phyloP scores from a whole-genome alignment of 2,888 invertebrate species.

The Dynastes grantii region DNA sequence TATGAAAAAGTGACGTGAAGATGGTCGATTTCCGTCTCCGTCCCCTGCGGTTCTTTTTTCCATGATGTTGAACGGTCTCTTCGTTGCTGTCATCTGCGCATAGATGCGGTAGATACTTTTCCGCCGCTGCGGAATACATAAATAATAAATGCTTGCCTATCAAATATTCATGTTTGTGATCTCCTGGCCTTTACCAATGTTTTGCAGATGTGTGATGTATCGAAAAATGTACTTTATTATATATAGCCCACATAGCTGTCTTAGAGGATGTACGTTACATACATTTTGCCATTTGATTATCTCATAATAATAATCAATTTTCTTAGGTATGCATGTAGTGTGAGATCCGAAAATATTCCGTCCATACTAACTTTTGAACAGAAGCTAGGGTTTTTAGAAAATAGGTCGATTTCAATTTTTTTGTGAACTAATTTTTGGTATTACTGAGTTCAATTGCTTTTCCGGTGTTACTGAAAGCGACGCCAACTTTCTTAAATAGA shows the following conservation, averaged over 20 bases:
- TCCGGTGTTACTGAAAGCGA: no score
- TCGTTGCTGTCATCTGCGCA: constrained; percentile 55
- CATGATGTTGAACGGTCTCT: neutral
- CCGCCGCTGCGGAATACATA: constrained; percentile 57
- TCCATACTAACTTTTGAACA: no score
- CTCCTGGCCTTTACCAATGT: constrained; percentile 48
- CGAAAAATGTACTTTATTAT: constrained; percentile 13
- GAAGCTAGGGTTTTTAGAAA: no score
- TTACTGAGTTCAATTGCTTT: no score
- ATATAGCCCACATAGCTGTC: constrained; percentile 5
- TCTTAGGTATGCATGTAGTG: no score
- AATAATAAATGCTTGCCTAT: constrained; percentile 57
- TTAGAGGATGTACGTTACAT: neutral
- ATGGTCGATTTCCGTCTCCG: constrained; percentile 19
- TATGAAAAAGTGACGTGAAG: constrained; percentile 60
- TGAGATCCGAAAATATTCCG: no score
- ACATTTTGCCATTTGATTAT: no score
- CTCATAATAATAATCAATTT: no score
- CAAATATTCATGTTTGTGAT: constrained; percentile 59
- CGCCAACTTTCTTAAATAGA: no score
- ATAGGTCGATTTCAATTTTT: no score
- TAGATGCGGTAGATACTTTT: constrained; percentile 58
- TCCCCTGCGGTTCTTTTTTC: constrained; percentile 1
- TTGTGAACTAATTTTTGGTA: no score
- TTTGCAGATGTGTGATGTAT: constrained; percentile 21